Conservation (phyloP, 2,113 vertebrate genomes). For the Saccopteryx leptura region DNA sequence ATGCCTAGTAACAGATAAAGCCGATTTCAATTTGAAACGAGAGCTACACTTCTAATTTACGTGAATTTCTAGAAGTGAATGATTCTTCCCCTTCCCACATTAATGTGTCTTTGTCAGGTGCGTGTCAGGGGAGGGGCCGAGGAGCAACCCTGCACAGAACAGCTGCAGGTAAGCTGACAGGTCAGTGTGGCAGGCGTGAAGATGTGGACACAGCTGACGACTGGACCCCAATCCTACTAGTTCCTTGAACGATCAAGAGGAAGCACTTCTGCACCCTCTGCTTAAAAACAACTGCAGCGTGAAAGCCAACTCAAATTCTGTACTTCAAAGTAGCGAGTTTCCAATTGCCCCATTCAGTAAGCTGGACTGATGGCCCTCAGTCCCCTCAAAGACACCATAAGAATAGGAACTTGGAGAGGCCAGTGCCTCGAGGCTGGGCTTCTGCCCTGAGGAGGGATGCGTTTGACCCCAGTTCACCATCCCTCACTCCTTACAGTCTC, state of each 20-base stretch:
- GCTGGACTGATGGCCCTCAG: neutral
- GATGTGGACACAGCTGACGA: neutral
- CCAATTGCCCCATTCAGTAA: neutral
- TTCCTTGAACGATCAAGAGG: neutral
- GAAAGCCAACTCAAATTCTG: neutral
- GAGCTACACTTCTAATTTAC: neutral
- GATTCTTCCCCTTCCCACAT: neutral
- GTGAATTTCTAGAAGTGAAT: neutral
- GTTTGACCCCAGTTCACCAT: neutral
- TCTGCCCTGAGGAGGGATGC: neutral
- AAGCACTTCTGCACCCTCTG: neutral
- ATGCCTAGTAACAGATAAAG: neutral
- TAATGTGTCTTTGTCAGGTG: neutral
- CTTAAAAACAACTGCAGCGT: neutral
- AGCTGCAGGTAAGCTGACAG: neutral
- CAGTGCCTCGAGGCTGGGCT: neutral
- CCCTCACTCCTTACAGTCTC: neutral
- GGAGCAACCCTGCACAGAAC: neutral
- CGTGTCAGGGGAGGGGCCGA: neutral
- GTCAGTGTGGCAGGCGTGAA: neutral
- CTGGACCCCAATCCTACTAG: neutral
- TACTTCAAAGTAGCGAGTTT: neutral
- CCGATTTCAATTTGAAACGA: neutral
- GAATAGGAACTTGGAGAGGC: neutral
- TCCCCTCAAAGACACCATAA: neutral